Conservation (phyloP, 2,888 invertebrate genomes). For the Eugnorisma glareosa region DNA sequence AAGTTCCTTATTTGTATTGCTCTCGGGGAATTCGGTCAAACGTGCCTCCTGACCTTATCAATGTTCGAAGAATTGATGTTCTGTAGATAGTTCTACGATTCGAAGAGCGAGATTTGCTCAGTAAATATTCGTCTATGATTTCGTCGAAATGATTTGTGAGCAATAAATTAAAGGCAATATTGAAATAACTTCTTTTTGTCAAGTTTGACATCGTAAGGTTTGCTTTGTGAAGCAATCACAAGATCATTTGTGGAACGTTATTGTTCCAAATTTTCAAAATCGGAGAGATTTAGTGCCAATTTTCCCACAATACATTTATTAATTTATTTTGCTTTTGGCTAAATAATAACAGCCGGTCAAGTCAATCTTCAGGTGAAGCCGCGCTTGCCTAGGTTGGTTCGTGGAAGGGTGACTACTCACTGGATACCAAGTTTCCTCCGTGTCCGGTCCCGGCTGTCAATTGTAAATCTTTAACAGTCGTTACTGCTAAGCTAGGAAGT, state of each 20-base stretch:
- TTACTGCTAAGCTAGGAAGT: too few relatives aligned
- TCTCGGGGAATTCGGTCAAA: constrained; percentile 40
- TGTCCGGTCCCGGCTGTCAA: too few relatives aligned
- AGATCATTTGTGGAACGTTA: background rate
- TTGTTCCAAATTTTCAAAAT: background rate
- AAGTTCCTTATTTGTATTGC: constrained; percentile 27
- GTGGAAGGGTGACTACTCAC: too few relatives aligned
- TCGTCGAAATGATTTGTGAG: constrained; percentile 5
- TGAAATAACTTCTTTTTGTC: background rate
- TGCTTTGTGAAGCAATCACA: background rate
- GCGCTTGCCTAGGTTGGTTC: too few relatives aligned
- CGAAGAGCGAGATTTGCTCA: background rate
- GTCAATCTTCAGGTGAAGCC: too few relatives aligned
- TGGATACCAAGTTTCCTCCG: too few relatives aligned
- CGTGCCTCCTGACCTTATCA: constrained; percentile 24
- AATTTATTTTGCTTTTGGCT: too few relatives aligned
- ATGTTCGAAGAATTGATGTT: constrained; percentile 4
- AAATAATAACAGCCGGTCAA: too few relatives aligned
- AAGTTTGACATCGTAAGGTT: background rate
- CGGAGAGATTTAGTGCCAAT: background rate
- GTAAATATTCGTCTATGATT: constrained; percentile 14
- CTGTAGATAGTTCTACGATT: background rate
- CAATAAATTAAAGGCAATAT: background rate
- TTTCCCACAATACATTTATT: too few relatives aligned
- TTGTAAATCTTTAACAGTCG: too few relatives aligned